phyloP scores from a whole-genome alignment of 2,888 invertebrate genomes.

The Nymphalis polychloros region DNA sequence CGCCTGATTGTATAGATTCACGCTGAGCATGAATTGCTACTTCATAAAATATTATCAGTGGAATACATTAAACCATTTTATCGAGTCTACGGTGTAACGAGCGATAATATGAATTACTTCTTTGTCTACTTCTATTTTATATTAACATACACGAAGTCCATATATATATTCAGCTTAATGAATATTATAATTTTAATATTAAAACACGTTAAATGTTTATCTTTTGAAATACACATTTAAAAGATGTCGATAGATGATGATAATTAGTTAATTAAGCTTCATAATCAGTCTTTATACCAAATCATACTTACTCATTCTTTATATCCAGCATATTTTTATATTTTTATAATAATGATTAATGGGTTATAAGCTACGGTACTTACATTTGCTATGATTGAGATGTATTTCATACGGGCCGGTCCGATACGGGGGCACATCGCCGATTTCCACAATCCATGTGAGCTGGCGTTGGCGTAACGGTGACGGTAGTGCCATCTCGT shows the following conservation, averaged over 20 bases:
- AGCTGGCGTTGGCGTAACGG: slow-evolving; percentile 62
- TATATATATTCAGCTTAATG: too few species aligned
- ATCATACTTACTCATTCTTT: too few species aligned
- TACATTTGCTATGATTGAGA: slow-evolving; percentile 77
- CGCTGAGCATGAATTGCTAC: background rate
- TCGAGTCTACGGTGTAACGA: background rate
- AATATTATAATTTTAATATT: too few species aligned
- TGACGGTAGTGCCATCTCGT: slow-evolving; percentile 59
- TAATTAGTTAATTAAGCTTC: too few species aligned
- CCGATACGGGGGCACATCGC: slow-evolving; percentile 66
- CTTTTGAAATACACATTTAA: too few species aligned
- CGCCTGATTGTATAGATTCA: background rate
- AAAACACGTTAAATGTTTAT: too few species aligned
- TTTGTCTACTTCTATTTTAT: background rate
- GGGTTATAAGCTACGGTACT: slow-evolving; percentile 44
- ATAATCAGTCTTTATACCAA: too few species aligned
- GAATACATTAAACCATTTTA: background rate
- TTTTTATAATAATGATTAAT: background rate
- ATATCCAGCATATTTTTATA: too few species aligned
- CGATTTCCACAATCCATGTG: slow-evolving; percentile 79
- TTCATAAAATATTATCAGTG: background rate
- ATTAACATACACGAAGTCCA: background rate
- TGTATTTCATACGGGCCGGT: slow-evolving; percentile 76
- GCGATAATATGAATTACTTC: background rate
- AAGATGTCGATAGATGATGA: too few species aligned